phyloP scores from a whole-genome alignment of 1,140 invertebrate genomes.

The Nasonia vitripennis region DNA sequence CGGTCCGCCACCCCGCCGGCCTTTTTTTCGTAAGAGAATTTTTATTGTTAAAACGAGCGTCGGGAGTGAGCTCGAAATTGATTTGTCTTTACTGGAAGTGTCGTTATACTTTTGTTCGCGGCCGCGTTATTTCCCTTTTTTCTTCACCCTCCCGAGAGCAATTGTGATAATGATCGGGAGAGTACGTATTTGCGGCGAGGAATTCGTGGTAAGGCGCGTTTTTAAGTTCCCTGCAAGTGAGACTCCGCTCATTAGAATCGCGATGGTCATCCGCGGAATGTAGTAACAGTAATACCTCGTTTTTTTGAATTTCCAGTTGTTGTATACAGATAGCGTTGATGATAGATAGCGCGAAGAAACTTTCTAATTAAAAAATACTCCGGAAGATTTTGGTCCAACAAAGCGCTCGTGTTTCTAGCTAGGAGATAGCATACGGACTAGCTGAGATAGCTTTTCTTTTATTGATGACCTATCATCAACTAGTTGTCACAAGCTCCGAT shows the following conservation, averaged over 20 bases:
- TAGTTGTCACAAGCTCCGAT: constrained; percentile 40
- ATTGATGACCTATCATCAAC: constrained; percentile 49
- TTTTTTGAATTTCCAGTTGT: not conserved
- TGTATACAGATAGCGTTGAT: not conserved
- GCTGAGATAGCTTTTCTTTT: constrained; percentile 40
- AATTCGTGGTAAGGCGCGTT: not conserved
- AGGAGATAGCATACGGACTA: not conserved
- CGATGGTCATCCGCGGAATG: too few species aligned
- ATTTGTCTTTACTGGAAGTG: constrained; percentile 52
- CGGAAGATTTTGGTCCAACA: constrained; percentile 4
- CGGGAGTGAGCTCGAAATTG: constrained; percentile 38
- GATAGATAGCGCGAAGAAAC: constrained; percentile 19
- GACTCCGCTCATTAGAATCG: too few species aligned
- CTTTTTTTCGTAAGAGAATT: constrained; percentile 53
- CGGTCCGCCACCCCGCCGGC: not conserved
- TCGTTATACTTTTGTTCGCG: constrained; percentile 31
- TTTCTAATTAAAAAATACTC: constrained; percentile 31
- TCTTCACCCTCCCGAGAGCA: not conserved
- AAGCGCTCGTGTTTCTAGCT: not conserved
- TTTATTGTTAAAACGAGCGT: constrained; percentile 47
- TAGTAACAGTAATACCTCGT: too few species aligned
- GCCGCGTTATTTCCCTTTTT: not conserved
- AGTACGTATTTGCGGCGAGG: not conserved
- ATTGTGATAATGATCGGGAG: not conserved
- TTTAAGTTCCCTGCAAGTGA: not conserved